phyloP scores from a whole-genome alignment of 2,888 invertebrate species.

The Rhopalosiphum nymphaeae region DNA sequence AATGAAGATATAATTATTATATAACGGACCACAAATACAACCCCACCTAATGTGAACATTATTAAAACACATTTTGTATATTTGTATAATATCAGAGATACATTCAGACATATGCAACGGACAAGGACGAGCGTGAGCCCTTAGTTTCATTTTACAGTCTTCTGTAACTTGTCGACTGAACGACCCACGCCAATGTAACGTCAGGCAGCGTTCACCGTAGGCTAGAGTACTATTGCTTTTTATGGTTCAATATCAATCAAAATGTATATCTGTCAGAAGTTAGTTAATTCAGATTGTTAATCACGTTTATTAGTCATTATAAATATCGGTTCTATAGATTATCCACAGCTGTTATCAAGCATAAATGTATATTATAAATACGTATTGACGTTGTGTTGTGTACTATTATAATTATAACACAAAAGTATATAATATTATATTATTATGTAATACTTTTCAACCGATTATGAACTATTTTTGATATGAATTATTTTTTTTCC shows the following conservation, averaged over 20 bases:
- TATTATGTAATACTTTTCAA: constrained; percentile 39
- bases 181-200: constrained; percentile 37
- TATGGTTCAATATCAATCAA: background rate
- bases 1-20: background rate
- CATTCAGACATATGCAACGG: constrained; percentile 42
- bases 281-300: constrained; percentile 5
- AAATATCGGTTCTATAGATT: background rate
- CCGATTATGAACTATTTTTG: constrained; percentile 10
- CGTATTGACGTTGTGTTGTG: background rate
- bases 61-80: constrained; percentile 41
- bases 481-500: constrained; percentile 30
- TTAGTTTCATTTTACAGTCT: constrained; percentile 65
- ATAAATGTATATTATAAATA: background rate
- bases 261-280: background rate
- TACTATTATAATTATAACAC: background rate
- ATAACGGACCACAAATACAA: background rate
- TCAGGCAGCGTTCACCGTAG: constrained; percentile 57
- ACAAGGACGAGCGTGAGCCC: constrained; percentile 46
- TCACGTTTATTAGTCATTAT: constrained; percentile 8
- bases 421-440: background rate
- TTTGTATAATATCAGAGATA: constrained; percentile 46
- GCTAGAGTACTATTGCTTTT: background rate
- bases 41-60: constrained; percentile 14
- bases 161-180: constrained; percentile 45
- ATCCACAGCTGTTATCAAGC: constrained; percentile 6